phyloP scores from a whole-genome alignment of 2,888 invertebrate species.

The Lissonota sp. region DNA sequence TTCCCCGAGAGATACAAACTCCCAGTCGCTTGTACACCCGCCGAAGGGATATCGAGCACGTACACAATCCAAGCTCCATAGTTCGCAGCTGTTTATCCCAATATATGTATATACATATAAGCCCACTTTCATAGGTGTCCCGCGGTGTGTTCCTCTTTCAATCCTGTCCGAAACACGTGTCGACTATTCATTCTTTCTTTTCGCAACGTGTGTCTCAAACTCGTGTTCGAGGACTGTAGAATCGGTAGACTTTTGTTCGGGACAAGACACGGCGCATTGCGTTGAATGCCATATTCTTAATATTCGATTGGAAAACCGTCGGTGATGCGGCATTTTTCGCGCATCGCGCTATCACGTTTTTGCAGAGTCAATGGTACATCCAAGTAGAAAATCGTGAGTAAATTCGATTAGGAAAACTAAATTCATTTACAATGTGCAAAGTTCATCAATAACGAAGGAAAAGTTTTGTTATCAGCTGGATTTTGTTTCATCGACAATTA shows the following conservation, averaged over 20 bases:
- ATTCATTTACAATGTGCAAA: no score
- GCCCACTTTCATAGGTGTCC: not conserved
- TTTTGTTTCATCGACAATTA: no score
- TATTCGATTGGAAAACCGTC: no score
- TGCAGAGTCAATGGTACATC: no score
- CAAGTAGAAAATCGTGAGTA: no score
- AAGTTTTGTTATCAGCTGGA: no score
- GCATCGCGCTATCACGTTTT: no score
- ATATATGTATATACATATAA: conserved; percentile 6
- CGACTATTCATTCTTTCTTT: conserved; percentile 57
- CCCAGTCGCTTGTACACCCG: not conserved
- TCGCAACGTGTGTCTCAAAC: conserved; percentile 26
- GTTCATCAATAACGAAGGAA: no score
- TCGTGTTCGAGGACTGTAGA: not conserved
- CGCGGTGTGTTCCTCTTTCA: conserved; percentile 8
- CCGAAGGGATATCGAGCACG: conserved; percentile 57
- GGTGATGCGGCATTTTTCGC: no score
- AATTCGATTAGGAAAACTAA: no score
- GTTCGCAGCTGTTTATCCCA: conserved; percentile 1
- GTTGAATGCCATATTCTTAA: not conserved
- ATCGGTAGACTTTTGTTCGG: not conserved
- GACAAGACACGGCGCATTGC: not conserved
- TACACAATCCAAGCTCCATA: conserved; percentile 34
- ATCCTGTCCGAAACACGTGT: conserved; percentile 63
- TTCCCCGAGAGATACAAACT: conserved; percentile 40